Base-by-base conservation (phyloP, 2,797 vertebrate genomes). In the Acridotheres tristis region DNA sequence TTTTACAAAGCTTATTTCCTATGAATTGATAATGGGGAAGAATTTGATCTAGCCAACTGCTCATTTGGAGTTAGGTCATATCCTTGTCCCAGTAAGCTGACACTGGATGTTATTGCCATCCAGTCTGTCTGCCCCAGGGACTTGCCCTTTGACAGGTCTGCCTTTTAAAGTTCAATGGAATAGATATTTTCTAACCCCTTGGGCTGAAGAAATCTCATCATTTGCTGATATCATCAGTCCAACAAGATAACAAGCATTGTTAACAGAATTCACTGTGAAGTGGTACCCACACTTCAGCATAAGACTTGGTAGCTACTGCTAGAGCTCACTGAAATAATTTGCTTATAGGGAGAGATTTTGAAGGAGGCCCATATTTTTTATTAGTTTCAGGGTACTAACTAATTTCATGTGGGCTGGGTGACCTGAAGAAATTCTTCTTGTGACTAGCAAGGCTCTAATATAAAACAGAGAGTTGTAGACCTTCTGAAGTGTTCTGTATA, bases 201-300 rank as follows among this genome's bases (percentile, higher is more conserved):
- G 90, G 71, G 80, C 45, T 89, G 80, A 79, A 89, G 86, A 95
- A 94, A 93, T 96, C 88, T 89, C 50, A 65, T 95, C 38, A 53
- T 94, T 95, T 95, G 88, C 94, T 95, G 88, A 74, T 95, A 90
- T 90, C 79, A 93, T 95, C 95, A 90, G 63, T 85, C 83, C 90
- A 90, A 71, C 88, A 92, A 86, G 50, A 51, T 91, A 92, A 85
- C 85, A 58, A 84, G 47, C 67, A 65, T 82, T 0, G 1, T 96
- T 90, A 94, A 69, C 55, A 86, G 77, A 94, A 90, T 87, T 90
- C 55, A 25, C 58, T 81, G 55, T 88, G 76, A 91, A 91, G 62
- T 84, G 63, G 74, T 59, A 94, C 83, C 59, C 57, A 79, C 45
- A 90, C 13, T 53, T 82, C 34, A 67, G 32, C 48, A 63, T 88